Conservation (phyloP, 2,113 vertebrate genomes). For the Geococcyx californianus region DNA sequence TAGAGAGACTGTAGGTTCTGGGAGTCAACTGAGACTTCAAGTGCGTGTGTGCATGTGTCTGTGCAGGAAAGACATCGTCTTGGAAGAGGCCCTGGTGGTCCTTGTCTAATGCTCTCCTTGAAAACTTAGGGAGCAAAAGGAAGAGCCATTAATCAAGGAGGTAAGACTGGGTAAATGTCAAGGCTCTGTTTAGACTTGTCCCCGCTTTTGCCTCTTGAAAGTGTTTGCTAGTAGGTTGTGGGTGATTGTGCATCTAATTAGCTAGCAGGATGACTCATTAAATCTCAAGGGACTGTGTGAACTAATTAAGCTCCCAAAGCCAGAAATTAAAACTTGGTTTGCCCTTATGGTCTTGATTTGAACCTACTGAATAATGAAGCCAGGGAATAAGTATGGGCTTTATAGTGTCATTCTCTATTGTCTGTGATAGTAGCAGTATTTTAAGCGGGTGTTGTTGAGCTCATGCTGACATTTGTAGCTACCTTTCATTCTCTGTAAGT, state of each 20-base stretch:
- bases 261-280: background rate
- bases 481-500: background rate
- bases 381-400: rapidly evolving
- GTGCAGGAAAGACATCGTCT: background rate
- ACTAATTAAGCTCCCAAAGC: background rate
- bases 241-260: background rate
- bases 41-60: background rate
- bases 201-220: background rate
- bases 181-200: background rate
- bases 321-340: background rate
- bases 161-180: background rate
- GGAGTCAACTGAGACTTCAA: background rate
- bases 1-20: background rate
- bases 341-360: background rate
- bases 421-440: background rate
- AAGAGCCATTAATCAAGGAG: background rate
- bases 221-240: background rate
- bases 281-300: background rate
- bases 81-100: background rate
- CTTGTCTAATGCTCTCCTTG: background rate
- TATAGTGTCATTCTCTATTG: background rate
- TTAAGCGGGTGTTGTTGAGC: background rate
- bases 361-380: background rate
- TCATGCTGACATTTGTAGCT: background rate
- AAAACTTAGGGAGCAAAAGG: background rate